Evolutionary conservation across 2,888 invertebrate genomes (phyloP), one percentile per base, ranked within the genome.

Genomic region (Conistra vaccinii): DNA sequence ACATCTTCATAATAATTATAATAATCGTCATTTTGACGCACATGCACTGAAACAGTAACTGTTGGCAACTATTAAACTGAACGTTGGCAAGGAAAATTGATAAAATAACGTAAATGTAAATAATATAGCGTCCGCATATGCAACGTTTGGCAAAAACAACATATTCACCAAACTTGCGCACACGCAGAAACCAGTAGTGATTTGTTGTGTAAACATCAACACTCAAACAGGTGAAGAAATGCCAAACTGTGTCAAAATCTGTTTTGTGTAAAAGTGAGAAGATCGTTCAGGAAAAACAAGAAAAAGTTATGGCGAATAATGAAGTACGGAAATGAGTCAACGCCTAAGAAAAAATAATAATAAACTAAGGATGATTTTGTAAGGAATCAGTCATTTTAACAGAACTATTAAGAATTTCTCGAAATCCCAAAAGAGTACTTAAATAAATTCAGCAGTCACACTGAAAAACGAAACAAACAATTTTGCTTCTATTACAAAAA

Each of bases 141-240:
- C 84, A 87, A 75, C 73, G 76, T 89, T 92, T 91, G 92, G 91
- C 92, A 91, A 90, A 90, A 91, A 90, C 89, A 91, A 88, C 87
- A 48, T 68, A 29, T 80, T 73, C 79, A 84, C 87, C 85, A 90
- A 89, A 88, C 66, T 42, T 84, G 69, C 66, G 62, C 78, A 42
- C 61, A 73, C 55, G 68, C 69, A 81, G 67, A 77, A 69, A 60
- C 20, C 39, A 58, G 48, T 71, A 55, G 51, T 29, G 57, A 72
- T 78, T 67, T 76, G 73, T 74, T 83, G 61, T 79, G 69, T 77
- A 73, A 73, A 79, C 76, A 83, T 14, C 66, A 42, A 48, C 72
- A 51, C 7, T 45, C 23, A 10, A 71, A 78, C 78, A 73, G 55
- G 63, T 69, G 74, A 10, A 39, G 58, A 71, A 72, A 78, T 72